phyloP scores from a whole-genome alignment of 2,797 vertebrate genomes.

The Brotogeris chrysoptera region DNA sequence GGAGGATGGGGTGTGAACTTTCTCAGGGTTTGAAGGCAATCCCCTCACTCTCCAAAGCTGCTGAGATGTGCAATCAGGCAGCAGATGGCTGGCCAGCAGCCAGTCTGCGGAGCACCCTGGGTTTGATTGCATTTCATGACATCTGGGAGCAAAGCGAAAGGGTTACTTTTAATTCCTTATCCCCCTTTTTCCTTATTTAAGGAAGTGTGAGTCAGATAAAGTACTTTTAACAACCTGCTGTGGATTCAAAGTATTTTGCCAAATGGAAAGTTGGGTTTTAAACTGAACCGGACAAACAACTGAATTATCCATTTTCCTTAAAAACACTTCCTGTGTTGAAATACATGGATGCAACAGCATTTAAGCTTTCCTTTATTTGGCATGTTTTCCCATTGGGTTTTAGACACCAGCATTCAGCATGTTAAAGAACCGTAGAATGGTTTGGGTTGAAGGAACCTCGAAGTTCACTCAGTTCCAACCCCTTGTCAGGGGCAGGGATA shows the following conservation, averaged over 20 bases:
- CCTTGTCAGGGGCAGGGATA: no score
- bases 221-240: neutral
- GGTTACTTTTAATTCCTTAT: neutral
- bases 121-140: neutral
- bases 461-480: neutral
- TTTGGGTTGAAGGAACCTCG: neutral
- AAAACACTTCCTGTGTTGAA: neutral
- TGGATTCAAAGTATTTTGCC: neutral
- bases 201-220: neutral
- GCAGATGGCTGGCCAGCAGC: neutral
- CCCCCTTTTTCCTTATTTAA: neutral
- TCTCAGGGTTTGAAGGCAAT: neutral
- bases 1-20: neutral
- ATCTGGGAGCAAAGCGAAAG: neutral
- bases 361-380: neutral
- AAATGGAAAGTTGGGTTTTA: neutral
- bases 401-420: neutral
- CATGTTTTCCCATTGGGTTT: neutral
- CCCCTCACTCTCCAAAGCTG: neutral
- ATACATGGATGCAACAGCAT: neutral
- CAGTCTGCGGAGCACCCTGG: neutral
- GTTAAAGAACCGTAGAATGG: neutral
- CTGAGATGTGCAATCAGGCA: neutral
- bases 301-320: neutral
- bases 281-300: neutral